Base-by-base conservation (phyloP, 1,140 invertebrate genomes). In the Saccostrea glomerata region DNA sequence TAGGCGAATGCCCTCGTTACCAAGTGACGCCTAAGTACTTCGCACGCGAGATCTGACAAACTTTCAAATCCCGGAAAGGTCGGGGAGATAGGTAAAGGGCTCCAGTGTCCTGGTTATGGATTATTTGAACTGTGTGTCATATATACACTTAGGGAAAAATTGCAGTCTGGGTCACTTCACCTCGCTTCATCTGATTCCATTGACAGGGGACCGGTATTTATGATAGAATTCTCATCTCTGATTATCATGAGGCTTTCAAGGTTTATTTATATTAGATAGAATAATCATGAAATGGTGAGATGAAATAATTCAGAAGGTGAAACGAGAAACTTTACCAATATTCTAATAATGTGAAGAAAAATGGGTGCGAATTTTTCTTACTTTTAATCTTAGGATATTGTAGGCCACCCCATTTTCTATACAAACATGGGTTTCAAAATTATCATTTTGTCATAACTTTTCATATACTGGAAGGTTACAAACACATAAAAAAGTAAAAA, bases 91-190 rank as follows among this genome's bases (percentile, higher is more conserved):
- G 70, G 25, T 30, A 77, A 30, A 77, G 70, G 15, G 15, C 7
- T 11, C 7, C 70, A 12, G 2, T 77, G 70, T 77, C 70, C 70
- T 77, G 3, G 13, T 36, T 77, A 77, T 77, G 70, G 30, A 36
- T 30, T 30, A 77, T 77, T 77, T 77, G 70, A 77, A 77, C 70
- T 77, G 70, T 77, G 70, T 77, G 70, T 77, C 25, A 15, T 36
- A 30, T 77, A 77, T 17, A 13, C 25, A 36, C 30, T 36, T 36
- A 36, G 2, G 30, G 30, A 36, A 77, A 30, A 77, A 77, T 77
- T 25, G 6, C 15, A 17, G 25, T 6, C 70, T 77, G 70, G 70
- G 70, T 77, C 70, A 77, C 13, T 25, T 77, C 70, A 30, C 70
- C 30, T 63, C 15, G 17, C 58, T 77, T 15, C 70, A 77, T 77